Conservation (phyloP, 2,113 vertebrate genomes). For the Numenius arquata region DNA sequence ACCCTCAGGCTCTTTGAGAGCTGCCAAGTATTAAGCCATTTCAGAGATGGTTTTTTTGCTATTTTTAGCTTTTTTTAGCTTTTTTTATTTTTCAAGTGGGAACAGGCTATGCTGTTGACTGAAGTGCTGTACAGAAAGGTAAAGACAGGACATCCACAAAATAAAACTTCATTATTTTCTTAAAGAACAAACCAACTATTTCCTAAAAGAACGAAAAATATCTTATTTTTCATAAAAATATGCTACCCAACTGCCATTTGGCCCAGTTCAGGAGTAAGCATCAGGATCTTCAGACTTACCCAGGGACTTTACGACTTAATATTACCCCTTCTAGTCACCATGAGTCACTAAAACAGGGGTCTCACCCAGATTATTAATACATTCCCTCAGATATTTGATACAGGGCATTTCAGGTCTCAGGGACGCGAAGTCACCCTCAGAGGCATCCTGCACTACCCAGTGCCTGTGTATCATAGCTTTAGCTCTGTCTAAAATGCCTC, state of each 20-base stretch:
- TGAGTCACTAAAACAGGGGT: neutral
- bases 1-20: neutral
- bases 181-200: neutral
- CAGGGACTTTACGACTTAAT: neutral
- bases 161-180: neutral
- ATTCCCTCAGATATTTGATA: neutral
- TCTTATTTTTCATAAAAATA: neutral
- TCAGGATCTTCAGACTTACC: neutral
- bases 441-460: neutral
- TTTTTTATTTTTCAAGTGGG: neutral
- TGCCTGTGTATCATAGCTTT: neutral
- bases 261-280: neutral
- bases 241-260: neutral
- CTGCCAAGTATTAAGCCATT: neutral
- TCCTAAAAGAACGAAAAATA: neutral
- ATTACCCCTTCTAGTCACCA: neutral
- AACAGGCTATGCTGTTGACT: neutral
- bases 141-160: neutral
- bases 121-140: neutral
- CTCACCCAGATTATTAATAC: neutral
- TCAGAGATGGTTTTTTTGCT: neutral
- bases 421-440: neutral
- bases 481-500: neutral
- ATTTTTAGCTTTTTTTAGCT: neutral
- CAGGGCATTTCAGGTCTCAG: neutral